Evolutionary conservation across 2,888 invertebrate genomes (phyloP).

Genomic region (Ditylenchus weischeri): DNA sequence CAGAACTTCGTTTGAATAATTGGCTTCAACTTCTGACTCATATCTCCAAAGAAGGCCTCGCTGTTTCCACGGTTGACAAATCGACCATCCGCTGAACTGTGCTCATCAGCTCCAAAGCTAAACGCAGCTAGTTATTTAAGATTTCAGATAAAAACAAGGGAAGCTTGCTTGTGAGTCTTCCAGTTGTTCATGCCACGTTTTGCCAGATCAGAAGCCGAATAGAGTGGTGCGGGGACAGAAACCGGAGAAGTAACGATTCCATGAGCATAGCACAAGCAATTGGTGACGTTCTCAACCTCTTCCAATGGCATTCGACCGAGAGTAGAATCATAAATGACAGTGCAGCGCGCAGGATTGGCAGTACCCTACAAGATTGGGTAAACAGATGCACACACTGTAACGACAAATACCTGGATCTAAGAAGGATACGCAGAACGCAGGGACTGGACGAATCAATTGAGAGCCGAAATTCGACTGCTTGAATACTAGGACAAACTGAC

Average conservation of each 20-base stretch:
- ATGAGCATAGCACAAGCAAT: constrained; percentile 36
- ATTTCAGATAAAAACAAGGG: neutral
- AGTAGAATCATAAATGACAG: constrained; percentile 28
- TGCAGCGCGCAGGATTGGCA: constrained; percentile 37
- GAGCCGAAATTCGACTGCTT: no score
- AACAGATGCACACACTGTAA: no score
- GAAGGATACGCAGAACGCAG: no score
- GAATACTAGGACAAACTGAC: no score
- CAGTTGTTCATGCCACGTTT: constrained; percentile 42
- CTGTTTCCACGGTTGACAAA: neutral
- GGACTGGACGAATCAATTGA: no score
- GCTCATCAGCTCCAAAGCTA: neutral
- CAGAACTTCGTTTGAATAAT: constrained; percentile 27
- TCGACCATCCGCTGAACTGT: neutral
- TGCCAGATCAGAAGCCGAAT: constrained; percentile 38
- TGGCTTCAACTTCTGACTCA: constrained; percentile 18
- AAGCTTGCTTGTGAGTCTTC: constrained; percentile 27
- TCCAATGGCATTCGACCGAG: constrained; percentile 16
- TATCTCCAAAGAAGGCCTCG: constrained; percentile 6
- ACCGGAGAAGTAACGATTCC: constrained; percentile 33
- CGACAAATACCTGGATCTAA: constrained; percentile 29
- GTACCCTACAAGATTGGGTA: constrained; percentile 31
- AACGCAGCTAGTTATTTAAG: neutral
- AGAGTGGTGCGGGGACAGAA: constrained; percentile 36
- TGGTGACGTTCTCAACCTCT: constrained; percentile 25